phyloP scores from a whole-genome alignment of 2,888 invertebrate genomes.

The Yponomeuta evonymella region DNA sequence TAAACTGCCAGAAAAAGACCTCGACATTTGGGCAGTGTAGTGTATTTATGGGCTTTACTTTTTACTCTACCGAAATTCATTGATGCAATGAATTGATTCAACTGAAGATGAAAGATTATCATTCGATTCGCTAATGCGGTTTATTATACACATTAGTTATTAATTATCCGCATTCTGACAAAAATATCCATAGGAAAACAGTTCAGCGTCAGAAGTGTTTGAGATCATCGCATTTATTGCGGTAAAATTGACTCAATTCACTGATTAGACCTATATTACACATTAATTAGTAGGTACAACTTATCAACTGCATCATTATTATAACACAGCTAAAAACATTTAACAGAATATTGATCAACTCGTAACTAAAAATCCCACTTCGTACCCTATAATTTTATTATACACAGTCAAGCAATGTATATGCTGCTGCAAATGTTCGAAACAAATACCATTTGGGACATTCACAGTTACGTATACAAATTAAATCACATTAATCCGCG shows the following conservation, averaged over 20 bases:
- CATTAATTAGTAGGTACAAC: constrained; percentile 14
- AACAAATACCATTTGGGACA: background rate
- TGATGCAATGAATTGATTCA: constrained; percentile 1
- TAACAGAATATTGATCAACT: constrained; percentile 45
- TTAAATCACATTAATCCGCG: constrained; percentile 53
- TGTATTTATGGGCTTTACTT: no score
- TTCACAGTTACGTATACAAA: constrained; percentile 26
- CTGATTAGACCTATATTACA: constrained; percentile 45
- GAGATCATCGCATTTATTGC: constrained; percentile 64
- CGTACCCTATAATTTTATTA: constrained; percentile 37
- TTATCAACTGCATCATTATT: constrained; percentile 16
- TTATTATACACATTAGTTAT: constrained; percentile 29
- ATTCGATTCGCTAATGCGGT: constrained; percentile 37
- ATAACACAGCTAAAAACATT: constrained; percentile 36
- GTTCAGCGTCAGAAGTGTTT: constrained; percentile 42
- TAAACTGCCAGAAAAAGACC: no score
- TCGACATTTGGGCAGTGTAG: no score
- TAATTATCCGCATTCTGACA: constrained; percentile 30
- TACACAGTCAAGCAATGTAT: constrained; percentile 45
- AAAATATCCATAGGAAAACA: constrained; percentile 44
- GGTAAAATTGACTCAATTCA: constrained; percentile 66
- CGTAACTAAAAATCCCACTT: constrained; percentile 41
- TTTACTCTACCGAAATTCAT: background rate
- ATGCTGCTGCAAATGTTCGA: background rate
- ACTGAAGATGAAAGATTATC: constrained; percentile 34